Evolutionary conservation across 2,888 invertebrate genomes (phyloP), one percentile per base, ranked within the genome.

Genomic region (Pandemis heparana): DNA sequence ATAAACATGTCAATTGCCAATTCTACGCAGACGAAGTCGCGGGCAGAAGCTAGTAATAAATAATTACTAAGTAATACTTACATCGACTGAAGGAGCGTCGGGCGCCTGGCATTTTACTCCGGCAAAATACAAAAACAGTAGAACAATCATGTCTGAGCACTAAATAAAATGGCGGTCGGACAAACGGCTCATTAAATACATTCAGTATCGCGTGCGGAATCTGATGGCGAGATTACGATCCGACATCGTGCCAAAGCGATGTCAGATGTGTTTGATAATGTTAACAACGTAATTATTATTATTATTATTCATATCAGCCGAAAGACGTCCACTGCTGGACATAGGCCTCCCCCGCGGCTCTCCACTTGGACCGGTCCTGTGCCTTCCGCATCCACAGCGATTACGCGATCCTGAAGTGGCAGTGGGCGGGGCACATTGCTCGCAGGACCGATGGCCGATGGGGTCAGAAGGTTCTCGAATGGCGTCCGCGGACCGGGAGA

Each of bases 141-240:
- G 2, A 12, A 10, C 41, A 14, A 64, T 51, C 73, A 74, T 74
- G 59, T 64, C 64, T 43, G 9, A 10, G 59, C 16, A 16, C 23
- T 51, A 64, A 60, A 51, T 16, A 68, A 67, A 66, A 66, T 53
- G 18, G 60, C 51, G 18, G 14, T 5, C 39, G 14, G 18, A 60
- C 60, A 51, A 41, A 51, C 64, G 1, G n/a, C 14, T 5, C 12
- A 16, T 71, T 75, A 70, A 74, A 70, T 71, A 63, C 48, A 71
- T 41, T 7, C 1, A 14, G 62, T 16, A 67, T 75, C 46, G 71
- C 74, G 66, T 75, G 74, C 0, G 5, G 9, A 9, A 71, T 75
- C 74, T 18, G 74, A 75, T 67, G 71, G 5, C 14, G 14, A 38
- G 38, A 63, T 53, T 65, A 8, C 5, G 18, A 59, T 63, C 61